Conservation (phyloP, 2,888 invertebrate species). For the Cotesia congregata region DNA sequence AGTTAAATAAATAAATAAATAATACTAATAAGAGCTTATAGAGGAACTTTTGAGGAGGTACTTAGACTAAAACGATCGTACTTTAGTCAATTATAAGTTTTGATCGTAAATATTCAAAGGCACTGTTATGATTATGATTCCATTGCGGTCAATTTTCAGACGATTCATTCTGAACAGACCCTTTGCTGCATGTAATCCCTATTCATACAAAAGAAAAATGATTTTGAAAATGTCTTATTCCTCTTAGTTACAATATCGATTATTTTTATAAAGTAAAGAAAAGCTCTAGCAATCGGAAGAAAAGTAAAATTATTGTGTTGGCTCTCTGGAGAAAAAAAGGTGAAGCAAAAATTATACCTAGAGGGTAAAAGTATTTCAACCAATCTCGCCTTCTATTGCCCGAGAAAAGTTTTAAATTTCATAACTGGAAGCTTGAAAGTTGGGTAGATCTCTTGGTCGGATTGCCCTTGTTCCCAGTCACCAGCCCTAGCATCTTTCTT, state of each 20-base stretch:
- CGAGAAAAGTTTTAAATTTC: slow-evolving; percentile 36
- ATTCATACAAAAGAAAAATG: too few species aligned
- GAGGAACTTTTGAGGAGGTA: too few species aligned
- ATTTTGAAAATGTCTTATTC: too few species aligned
- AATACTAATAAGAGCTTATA: too few species aligned
- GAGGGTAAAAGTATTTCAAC: slow-evolving; percentile 39
- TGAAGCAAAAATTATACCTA: slow-evolving; percentile 17
- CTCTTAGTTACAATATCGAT: not conserved
- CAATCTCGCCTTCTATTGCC: slow-evolving; percentile 37
- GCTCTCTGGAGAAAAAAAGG: slow-evolving; percentile 2
- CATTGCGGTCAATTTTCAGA: too few species aligned
- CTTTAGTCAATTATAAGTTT: too few species aligned
- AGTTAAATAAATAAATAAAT: too few species aligned
- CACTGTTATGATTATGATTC: too few species aligned
- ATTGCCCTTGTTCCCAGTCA: slow-evolving; percentile 21
- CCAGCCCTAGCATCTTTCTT: not conserved
- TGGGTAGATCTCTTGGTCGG: slow-evolving; percentile 28
- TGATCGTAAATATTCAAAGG: too few species aligned
- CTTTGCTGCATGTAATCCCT: too few species aligned
- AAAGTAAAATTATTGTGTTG: slow-evolving; percentile 11
- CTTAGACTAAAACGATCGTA: too few species aligned
- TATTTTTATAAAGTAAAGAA: not conserved
- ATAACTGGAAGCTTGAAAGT: slow-evolving; percentile 34
- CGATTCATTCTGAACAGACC: too few species aligned
- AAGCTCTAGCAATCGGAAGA: not conserved